phyloP scores from a whole-genome alignment of 2,797 vertebrate species.

The Gallirallus australis region DNA sequence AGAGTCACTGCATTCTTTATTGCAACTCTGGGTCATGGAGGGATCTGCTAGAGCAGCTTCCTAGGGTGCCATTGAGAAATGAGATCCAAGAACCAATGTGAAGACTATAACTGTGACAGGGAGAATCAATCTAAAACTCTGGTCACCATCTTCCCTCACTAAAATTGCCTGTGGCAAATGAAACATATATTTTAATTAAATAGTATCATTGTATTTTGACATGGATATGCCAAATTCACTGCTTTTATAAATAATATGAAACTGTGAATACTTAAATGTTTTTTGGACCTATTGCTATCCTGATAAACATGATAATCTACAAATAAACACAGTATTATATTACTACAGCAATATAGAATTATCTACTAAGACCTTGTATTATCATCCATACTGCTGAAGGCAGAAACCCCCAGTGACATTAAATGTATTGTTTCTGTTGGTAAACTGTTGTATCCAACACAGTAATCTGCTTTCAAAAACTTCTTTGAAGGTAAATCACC shows the following conservation, averaged over 20 bases:
- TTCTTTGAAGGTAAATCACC: background rate
- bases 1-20: background rate
- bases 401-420: background rate
- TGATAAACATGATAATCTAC: background rate
- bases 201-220: background rate
- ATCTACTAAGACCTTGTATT: background rate
- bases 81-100: background rate
- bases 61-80: background rate
- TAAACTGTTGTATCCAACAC: background rate
- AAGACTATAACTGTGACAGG: accelerated
- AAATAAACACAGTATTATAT: background rate
- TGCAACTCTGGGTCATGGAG: background rate
- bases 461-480: background rate
- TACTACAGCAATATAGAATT: background rate
- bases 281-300: background rate
- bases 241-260: background rate
- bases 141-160: background rate
- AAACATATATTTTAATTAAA: background rate
- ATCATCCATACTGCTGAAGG: background rate
- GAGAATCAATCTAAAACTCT: background rate
- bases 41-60: background rate
- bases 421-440: background rate
- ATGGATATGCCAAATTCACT: background rate
- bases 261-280: background rate
- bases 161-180: background rate